Evolutionary conservation across 2,888 invertebrate species (phyloP).

Genomic region (Drosophila monieri): DNA sequence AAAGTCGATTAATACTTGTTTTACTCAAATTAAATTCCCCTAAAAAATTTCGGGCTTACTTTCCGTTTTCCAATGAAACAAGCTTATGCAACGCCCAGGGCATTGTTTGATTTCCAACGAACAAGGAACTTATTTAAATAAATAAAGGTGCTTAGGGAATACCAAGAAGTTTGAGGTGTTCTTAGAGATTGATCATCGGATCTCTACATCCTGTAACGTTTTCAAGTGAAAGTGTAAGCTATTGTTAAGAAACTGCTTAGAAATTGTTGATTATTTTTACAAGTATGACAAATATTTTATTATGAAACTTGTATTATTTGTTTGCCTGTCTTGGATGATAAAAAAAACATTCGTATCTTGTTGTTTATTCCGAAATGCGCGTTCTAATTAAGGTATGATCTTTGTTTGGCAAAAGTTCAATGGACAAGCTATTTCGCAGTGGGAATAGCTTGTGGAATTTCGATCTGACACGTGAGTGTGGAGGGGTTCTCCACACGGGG

Average conservation of each 20-base stretch:
- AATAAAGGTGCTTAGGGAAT: constrained; percentile 35
- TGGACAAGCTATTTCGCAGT: constrained; percentile 24
- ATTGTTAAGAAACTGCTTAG: not conserved
- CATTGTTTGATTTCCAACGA: constrained; percentile 36
- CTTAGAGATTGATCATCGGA: not conserved
- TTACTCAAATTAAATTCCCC: constrained; percentile 17
- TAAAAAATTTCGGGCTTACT: constrained; percentile 28
- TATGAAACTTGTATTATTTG: not conserved
- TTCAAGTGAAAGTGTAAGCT: not conserved
- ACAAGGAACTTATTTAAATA: constrained; percentile 30
- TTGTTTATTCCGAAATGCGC: constrained; percentile 17
- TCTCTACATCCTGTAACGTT: constrained; percentile 8
- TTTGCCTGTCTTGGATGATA: constrained; percentile 2
- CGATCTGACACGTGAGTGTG: constrained; percentile 20
- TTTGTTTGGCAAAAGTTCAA: constrained; percentile 26
- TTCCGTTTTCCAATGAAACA: constrained; percentile 30
- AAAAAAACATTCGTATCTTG: not conserved
- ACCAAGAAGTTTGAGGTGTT: constrained; percentile 7
- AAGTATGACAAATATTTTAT: not conserved
- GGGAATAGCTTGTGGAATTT: not conserved
- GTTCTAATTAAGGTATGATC: constrained; percentile 15
- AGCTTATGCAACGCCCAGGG: constrained; percentile 20
- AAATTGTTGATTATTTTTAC: too few relatives aligned
- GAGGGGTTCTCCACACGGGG: not conserved
- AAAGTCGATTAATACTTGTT: constrained; percentile 10